Conservation (phyloP, 2,888 invertebrate genomes). For the Dynastes hyllus region DNA sequence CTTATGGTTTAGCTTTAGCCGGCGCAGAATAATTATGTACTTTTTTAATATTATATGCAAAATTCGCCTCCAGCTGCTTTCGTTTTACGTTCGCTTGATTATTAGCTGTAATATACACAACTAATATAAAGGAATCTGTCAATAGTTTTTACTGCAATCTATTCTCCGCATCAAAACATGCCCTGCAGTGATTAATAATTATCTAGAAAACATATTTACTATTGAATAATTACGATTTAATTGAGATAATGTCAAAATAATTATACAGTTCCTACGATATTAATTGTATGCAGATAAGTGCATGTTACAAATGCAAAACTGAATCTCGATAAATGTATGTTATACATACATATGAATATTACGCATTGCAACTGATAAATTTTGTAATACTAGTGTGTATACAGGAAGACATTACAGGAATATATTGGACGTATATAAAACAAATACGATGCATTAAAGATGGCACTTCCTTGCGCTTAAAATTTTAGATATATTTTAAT, state of each 20-base stretch:
- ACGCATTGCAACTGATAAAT: neutral
- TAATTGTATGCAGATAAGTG: conserved; percentile 17
- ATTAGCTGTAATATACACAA: neutral
- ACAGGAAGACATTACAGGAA: neutral
- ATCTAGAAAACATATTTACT: neutral
- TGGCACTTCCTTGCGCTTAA: no score
- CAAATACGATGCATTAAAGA: no score
- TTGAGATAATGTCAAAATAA: conserved; percentile 26
- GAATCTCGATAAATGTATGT: conserved; percentile 10
- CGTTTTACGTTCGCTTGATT: no score
- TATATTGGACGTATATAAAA: neutral
- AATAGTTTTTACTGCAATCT: conserved; percentile 6
- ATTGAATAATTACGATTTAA: conserved; percentile 20
- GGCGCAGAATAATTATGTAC: no score
- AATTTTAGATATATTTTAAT: no score
- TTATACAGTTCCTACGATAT: neutral
- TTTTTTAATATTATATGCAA: no score
- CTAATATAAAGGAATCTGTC: conserved; percentile 1
- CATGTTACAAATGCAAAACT: conserved; percentile 1
- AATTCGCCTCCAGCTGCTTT: no score
- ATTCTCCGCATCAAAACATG: neutral
- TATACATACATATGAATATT: neutral
- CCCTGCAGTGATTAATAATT: conserved; percentile 4
- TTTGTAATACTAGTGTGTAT: neutral
- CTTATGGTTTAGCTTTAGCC: no score